Conservation (phyloP, 2,113 vertebrate genomes). For the Aphyosemion australe region DNA sequence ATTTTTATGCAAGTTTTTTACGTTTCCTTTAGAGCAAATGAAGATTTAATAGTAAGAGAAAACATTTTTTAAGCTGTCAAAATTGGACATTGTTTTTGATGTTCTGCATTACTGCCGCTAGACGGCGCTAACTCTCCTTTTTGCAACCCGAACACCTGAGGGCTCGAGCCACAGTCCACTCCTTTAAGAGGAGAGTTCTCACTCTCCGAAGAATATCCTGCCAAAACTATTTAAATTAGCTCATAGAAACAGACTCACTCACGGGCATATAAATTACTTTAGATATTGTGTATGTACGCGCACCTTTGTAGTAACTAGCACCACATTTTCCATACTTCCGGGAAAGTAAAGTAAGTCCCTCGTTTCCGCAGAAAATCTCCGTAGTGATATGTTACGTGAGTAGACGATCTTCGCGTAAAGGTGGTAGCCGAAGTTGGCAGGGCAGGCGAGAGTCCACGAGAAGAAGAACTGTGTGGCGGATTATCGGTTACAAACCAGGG, state of each 20-base stretch:
- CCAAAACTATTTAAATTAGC: neutral
- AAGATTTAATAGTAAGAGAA: too few species aligned
- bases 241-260: neutral
- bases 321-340: neutral
- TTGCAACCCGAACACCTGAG: conserved; percentile 29
- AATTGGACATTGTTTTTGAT: conserved; percentile 11
- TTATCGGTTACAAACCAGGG: conserved; percentile 5
- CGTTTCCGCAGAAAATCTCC: neutral
- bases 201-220: conserved; percentile 23
- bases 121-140: conserved; percentile 25
- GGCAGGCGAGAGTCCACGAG: conserved; percentile 30
- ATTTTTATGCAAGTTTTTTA: too few species aligned
- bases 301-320: neutral
- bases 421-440: conserved; percentile 54
- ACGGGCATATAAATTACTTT: too few species aligned
- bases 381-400: accelerated
- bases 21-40: too few species aligned
- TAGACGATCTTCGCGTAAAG: conserved; percentile 43
- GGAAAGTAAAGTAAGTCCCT: neutral
- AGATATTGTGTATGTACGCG: neutral
- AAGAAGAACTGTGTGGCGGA: conserved; percentile 25
- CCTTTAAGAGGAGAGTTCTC: conserved; percentile 13
- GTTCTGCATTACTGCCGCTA: accelerated
- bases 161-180: neutral
- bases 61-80: too few species aligned